Conservation (phyloP, 2,888 invertebrate species). For the Lutraria lutraria region DNA sequence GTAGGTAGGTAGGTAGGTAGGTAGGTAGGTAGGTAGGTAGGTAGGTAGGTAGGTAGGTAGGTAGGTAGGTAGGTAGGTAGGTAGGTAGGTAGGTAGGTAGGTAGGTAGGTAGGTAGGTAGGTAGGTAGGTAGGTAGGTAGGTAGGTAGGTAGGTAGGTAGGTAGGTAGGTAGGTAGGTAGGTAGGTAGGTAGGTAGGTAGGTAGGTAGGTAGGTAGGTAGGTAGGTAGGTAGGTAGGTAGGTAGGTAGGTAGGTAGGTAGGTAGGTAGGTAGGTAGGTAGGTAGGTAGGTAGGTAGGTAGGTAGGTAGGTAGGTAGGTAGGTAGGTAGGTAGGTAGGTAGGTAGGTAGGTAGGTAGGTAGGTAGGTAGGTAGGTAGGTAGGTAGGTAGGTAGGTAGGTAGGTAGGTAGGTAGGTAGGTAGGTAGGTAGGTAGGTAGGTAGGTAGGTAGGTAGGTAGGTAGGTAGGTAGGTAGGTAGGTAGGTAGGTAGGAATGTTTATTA, state of each 20-base stretch:
- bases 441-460: slow-evolving; percentile 17
- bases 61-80: slow-evolving; percentile 12
- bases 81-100: slow-evolving; percentile 12
- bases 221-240: slow-evolving; percentile 17
- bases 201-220: slow-evolving; percentile 17
- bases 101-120: slow-evolving; percentile 12
- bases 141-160: slow-evolving; percentile 16
- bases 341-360: slow-evolving; percentile 17
- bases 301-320: slow-evolving; percentile 17
- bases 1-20: slow-evolving; percentile 12
- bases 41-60: slow-evolving; percentile 12
- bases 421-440: slow-evolving; percentile 17
- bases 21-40: slow-evolving; percentile 12
- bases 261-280: slow-evolving; percentile 17
- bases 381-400: slow-evolving; percentile 17
- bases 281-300: slow-evolving; percentile 17
- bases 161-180: slow-evolving; percentile 17
- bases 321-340: slow-evolving; percentile 17
- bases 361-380: slow-evolving; percentile 17
- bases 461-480: slow-evolving; percentile 14
- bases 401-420: slow-evolving; percentile 17
- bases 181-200: slow-evolving; percentile 17
- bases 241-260: slow-evolving; percentile 17
- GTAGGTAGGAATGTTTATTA: not conserved
- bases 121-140: slow-evolving; percentile 12